These are phyloP conservation scores for Epinephelus lanceolatus DNA, from an alignment of 2,113 vertebrate species.

Conservation along the genomic window DNA sequence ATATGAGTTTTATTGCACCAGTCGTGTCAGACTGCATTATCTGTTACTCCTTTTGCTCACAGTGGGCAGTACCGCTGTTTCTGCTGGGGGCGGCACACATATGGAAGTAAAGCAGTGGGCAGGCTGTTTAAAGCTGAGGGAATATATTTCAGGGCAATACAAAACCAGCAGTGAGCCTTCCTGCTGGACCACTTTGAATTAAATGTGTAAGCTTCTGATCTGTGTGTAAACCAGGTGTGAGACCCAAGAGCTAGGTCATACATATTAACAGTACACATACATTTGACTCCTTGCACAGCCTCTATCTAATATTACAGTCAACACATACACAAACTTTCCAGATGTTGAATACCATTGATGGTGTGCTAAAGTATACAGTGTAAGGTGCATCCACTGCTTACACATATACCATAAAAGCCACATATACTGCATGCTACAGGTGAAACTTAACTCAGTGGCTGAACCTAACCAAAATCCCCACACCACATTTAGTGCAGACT, in stretches of 20 bases:
- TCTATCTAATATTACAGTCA: neutral
- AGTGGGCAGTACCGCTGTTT: constrained; percentile 43
- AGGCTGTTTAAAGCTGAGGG: constrained; percentile 53
- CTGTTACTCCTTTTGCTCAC: constrained; percentile 30
- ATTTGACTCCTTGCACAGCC: neutral
- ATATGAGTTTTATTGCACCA: constrained; percentile 54
- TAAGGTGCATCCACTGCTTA: neutral
- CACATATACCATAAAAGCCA: neutral
- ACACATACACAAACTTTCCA: neutral
- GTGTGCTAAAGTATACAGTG: neutral
- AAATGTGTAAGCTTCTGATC: constrained; percentile 1
- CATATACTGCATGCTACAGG: neutral
- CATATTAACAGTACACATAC: too few species aligned
- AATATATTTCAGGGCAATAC: constrained; percentile 52
- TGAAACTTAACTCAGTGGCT: neutral
- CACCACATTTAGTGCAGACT: neutral
- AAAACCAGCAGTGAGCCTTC: constrained; percentile 43
- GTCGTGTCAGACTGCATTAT: constrained; percentile 52
- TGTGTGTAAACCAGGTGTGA: neutral
- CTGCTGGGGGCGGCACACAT: constrained; percentile 38
- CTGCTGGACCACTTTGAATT: constrained; percentile 45
- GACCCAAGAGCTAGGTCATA: too few species aligned
- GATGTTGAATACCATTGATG: neutral
- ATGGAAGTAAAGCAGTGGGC: constrained; percentile 58
- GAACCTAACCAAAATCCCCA: constrained; percentile 3